Base-by-base conservation (phyloP, 1,140 invertebrate genomes). In the Cyclina sinensis region DNA sequence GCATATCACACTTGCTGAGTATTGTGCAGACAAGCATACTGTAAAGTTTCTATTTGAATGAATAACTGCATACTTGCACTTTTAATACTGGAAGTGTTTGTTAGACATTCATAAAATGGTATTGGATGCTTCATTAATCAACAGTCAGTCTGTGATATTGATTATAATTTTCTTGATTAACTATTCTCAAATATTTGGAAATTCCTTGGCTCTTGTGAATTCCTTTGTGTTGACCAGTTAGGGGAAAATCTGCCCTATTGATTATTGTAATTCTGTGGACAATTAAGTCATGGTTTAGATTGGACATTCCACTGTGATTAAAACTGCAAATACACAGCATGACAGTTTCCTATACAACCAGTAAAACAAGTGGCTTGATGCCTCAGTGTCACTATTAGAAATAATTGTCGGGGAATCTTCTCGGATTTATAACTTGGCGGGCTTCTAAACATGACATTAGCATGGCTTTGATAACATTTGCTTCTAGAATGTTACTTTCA, bases 241-340 rank as follows among this genome's bases (percentile, higher is more conserved):
- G 24, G 65, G 30, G 24, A 48, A 43, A 74, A 35, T 4, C 24
- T 54, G 74, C 3, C 74, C 27, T 78, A 78, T 78, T 78, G 74
- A 78, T 78, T 78, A 78, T 78, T 78, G 43, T 48, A 18, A 70
- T 70, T 70, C 65, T 21, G 30, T 70, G 65, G 35, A 70, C 65
- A 70, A 70, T 70, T 37, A 70, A 70, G 65, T 37, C 32, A 37
- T 18, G n/a, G 35, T 35, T 70, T 70, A 70, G 65, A 70, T 35
- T 70, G 65, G 65, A 70, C 65, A 70, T 70, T 70, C 65, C 65
- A n/a, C 24, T 37, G 32, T 70, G 32, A 70, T 70, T 70, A 39
- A 70, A 70, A 70, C 65, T 70, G 32, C 37, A 70, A 70, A 70
- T 70, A 70, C 65, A 70, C 5, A 24, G 24, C 30, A 70, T 16